Base-by-base conservation (phyloP, 2,888 invertebrate species). In the Nowickia ferox region DNA sequence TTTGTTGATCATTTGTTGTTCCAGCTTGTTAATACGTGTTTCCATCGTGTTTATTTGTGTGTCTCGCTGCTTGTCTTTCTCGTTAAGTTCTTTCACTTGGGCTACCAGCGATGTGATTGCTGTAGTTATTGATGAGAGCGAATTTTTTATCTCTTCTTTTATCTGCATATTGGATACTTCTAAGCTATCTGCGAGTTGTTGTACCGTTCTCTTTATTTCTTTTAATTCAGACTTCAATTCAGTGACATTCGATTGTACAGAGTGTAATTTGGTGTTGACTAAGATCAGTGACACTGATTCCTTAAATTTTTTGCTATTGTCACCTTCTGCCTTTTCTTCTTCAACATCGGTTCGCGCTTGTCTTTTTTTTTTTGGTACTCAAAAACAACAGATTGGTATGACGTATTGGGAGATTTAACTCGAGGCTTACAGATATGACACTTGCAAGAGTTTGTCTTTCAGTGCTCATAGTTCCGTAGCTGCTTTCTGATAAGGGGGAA, bases 1-100 rank as follows among this genome's bases (percentile, higher is more conserved):
- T 51, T 68, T 53, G 19, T 53, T 68, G 1, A 68, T 17, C 17
- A 19, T 38, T 53, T 69, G 68, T 40, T 69, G 68, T 19, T 69
- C 40, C 0, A 53, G 11, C 11, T 53, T 69, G 17, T 69, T 69
- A 6, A 69, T 66, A n/a, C 66, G 66, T 2, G 66, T 53, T 40
- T 69, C 69, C 53, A 53, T 53, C 4, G 40, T 40, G 1, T 40
- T 51, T n/a, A 53, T 68, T 68, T 68, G 40, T 8, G 3, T 42
- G 8, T 69, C 40, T 13, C 53, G 9, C 19, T 53, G 69, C 13
- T 40, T 69, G 8, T 19, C 40, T n/a, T 51, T 68, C 5, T 13
- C 51, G 17, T 51, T 51, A 3, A 68, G 38, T 5, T 68, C 68
- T 51, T 68, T 68, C 11, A 68, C 17, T 11, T 68, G 68, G 9